Base-by-base conservation (phyloP, 2,888 invertebrate genomes). In the Lottia scabra region DNA sequence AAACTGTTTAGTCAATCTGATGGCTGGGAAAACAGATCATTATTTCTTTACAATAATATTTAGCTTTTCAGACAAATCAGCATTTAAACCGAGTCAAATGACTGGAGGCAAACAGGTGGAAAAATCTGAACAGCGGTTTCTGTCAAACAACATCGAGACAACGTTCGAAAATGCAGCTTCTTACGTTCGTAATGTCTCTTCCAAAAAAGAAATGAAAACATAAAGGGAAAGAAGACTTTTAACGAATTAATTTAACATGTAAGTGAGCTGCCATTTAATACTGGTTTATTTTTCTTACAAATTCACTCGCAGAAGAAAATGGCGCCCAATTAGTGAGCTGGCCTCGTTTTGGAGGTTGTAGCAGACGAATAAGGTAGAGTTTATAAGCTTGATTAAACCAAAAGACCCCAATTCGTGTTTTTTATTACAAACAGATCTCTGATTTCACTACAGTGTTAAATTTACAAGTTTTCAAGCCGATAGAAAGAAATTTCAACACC, bases 331-430 rank as follows among this genome's bases (percentile, higher is more conserved):
- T 56, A 56, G 56, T 56, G 56, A 38, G 38, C 38, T 38, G 38
- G 38, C 38, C 38, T 38, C 38, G 10, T 38, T 38, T 38, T 38
- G 38, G 38, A 38, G 38, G 38, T 38, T 38, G 38, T 38, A 38
- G 38, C 38, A 38, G 38, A 38, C 38, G 38, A 38, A 38, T 38
- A 38, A 38, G 38, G 38, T 38, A 38, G 38, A 38, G 38, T 56
- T 56, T 56, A 56, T 56, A 56, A 56, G 56, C 56, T 19, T 56
- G 19, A 56, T 56, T 56, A 56, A 56, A 56, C 56, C 56, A 56
- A 56, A 19, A 56, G 56, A 56, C 56, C 56, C 19, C 56, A 23
- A 23, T 19, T 23, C 56, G n/a, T 56, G 19, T 56, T 23, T 56
- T 56, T 38, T 38, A 38, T 38, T 38, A 38, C 38, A 8, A 38